phyloP scores from a whole-genome alignment of 1,140 invertebrate genomes.

The Heliconius eleuchia region DNA sequence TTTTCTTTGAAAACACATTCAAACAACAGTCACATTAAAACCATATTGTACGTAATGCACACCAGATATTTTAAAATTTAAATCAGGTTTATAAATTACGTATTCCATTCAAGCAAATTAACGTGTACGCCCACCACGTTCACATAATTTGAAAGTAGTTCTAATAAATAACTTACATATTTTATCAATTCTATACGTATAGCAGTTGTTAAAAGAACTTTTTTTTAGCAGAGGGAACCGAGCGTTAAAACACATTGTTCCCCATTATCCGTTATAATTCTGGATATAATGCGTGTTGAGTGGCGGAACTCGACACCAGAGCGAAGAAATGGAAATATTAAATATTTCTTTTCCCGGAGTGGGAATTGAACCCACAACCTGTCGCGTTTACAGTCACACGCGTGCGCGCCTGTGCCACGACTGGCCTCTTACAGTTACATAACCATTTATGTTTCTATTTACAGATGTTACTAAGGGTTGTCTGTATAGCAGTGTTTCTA shows the following conservation, averaged over 20 bases:
- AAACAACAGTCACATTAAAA: not conserved
- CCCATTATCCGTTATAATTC: too few relatives aligned
- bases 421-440: too few relatives aligned
- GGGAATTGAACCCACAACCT: too few relatives aligned
- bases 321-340: too few relatives aligned
- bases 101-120: not conserved
- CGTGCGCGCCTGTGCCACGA: too few relatives aligned
- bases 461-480: conserved; percentile 27
- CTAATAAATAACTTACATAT: not conserved
- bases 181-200: not conserved
- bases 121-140: not conserved
- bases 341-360: too few relatives aligned
- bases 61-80: not conserved
- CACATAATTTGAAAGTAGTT: conserved; percentile 6
- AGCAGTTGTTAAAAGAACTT: not conserved
- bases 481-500: conserved; percentile 9
- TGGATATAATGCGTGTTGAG: too few relatives aligned
- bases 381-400: too few relatives aligned
- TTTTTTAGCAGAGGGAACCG: not conserved
- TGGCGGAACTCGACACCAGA: too few relatives aligned
- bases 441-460: not conserved
- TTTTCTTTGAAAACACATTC: not conserved
- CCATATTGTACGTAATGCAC: not conserved
- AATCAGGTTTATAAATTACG: conserved; percentile 1
- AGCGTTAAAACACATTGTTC: not conserved